phyloP scores from a whole-genome alignment of 2,888 invertebrate species.

The Chelonus formosanus region DNA sequence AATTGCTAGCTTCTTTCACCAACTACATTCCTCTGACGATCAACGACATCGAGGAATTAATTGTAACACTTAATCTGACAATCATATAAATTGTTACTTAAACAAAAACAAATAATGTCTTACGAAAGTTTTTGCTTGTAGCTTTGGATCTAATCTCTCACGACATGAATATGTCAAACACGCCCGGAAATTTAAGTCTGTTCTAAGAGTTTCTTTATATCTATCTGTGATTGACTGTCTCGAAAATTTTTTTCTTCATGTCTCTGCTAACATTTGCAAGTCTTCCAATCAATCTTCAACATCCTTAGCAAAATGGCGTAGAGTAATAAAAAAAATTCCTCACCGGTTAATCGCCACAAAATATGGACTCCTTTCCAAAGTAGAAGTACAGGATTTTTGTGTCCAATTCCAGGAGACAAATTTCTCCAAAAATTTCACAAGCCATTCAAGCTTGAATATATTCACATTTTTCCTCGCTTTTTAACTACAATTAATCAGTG shows the following conservation, averaged over 20 bases:
- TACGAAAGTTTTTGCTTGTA: not conserved
- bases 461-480: not conserved
- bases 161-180: too few species aligned
- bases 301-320: not conserved
- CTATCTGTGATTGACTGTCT: too few species aligned
- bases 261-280: too few species aligned
- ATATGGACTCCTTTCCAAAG: not conserved
- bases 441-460: not conserved
- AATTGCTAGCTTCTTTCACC: too few species aligned
- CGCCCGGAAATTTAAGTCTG: too few species aligned
- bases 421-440: slow-evolving; percentile 8
- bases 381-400: not conserved
- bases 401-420: slow-evolving; percentile 2
- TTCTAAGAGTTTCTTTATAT: too few species aligned
- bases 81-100: not conserved
- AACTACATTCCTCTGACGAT: not conserved
- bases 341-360: not conserved
- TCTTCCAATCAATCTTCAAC: not conserved
- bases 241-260: too few species aligned
- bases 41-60: not conserved
- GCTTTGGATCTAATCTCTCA: not conserved
- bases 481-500: slow-evolving; percentile 2
- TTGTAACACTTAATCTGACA: not conserved
- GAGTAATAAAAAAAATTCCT: not conserved
- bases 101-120: not conserved